Conservation (phyloP, 2,797 vertebrate species). For the Falco berigora region DNA sequence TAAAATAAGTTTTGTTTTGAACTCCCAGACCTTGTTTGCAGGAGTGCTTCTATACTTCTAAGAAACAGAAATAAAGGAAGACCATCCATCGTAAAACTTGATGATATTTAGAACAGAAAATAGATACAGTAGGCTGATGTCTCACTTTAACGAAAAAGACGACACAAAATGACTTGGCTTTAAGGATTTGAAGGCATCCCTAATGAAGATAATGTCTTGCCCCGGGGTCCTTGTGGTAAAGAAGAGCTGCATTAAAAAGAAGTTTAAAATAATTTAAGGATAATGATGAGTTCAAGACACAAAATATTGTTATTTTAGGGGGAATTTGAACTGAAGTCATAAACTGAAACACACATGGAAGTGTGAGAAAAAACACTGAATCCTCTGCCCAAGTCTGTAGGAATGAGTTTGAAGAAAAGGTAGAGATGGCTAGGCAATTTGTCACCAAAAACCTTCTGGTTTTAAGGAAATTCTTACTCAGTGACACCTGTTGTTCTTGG, state of each 20-base stretch:
- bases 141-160: constrained; percentile 18
- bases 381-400: background rate
- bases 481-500: fast-evolving
- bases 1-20: constrained; percentile 42
- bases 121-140: background rate
- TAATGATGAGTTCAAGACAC: background rate
- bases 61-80: background rate
- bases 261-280: constrained; percentile 5
- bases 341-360: background rate
- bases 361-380: background rate
- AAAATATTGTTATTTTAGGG: background rate
- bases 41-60: background rate
- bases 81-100: background rate
- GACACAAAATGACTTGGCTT: background rate
- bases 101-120: background rate
- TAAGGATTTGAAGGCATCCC: constrained; percentile 21
- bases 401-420: background rate
- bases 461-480: background rate
- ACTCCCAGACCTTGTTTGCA: background rate
- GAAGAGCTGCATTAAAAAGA: background rate
- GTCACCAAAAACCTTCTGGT: background rate
- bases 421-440: background rate
- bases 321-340: background rate
- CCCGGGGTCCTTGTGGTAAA: background rate
- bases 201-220: constrained; percentile 39